Evolutionary conservation across 2,888 invertebrate species (phyloP), one percentile per base, ranked within the genome.

Genomic region (Adela reaumurella): DNA sequence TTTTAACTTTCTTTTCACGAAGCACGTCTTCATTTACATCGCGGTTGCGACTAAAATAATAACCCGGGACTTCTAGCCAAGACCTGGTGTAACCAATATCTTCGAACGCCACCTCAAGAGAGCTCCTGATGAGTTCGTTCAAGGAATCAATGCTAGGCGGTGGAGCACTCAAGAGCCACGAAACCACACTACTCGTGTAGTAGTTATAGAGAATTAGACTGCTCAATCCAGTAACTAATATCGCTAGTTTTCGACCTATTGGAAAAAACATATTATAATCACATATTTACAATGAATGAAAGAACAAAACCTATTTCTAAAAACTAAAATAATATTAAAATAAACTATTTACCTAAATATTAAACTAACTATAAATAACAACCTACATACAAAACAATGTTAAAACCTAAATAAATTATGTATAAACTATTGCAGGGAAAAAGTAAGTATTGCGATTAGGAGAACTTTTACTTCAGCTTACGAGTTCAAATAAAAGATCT

Each of bases 101-200:
- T 53, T 83, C 80, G 43, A 68, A 70, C 16, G 79, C 71, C 29
- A 83, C 62, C 43, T 77, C 67, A 6, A 83, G 58, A 1, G 74
- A 67, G 54, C 83, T 83, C 1, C 79, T 68, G 6, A 79, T 59
- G 4, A 83, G 64, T 56, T 82, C 82, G 49, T 66, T 58, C 35
- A 83, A 59, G 2, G 77, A 76, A 59, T 68, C 74, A 49, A 83
- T 71, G 43, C 77, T 70, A 3, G 72, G 69, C 0, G 82, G 78
- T 1, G 77, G 74, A 1, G 73, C 77, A 46, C 70, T 82, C 28
- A 83, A 64, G 3, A 83, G 61, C 61, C 81, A 81, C 46, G 83
- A 82, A 3, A 83, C 82, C 14, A 83, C 80, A 52, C 83, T 83
- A 45, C 83, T 83, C 0, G 83, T 83, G 60, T 83, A 83, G 62